Percentiles rank a stretch among this genome's conserved stretches.
Evolutionary conservation across 1,140 invertebrate genomes (phyloP).

Genomic region (Reticulitermes speratus): DNA sequence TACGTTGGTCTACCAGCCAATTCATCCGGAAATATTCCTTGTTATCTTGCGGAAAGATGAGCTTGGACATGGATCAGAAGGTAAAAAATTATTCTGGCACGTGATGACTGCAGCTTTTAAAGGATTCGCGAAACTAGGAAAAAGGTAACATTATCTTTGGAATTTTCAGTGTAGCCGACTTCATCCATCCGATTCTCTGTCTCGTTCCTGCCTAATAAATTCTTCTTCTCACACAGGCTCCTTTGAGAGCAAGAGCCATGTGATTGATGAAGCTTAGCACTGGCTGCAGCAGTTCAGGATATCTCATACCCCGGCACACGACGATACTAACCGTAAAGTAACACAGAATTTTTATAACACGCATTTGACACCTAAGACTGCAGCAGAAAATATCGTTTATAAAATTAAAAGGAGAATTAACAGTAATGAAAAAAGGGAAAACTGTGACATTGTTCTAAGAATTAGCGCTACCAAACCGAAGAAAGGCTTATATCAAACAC

Average conservation of each 20-base stretch:
- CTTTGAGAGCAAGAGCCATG: conserved; percentile 8
- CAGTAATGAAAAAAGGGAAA: no score
- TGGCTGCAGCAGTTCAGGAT: neutral
- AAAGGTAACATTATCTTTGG: conserved; percentile 6
- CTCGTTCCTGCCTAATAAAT: conserved; percentile 15
- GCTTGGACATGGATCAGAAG: no score
- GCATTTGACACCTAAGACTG: no score
- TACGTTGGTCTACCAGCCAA: no score
- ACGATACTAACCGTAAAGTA: neutral
- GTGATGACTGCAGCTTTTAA: neutral
- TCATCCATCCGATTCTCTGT: neutral
- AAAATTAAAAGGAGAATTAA: no score
- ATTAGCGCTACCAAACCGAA: no score
- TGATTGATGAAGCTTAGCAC: conserved; percentile 5
- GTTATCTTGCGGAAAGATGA: no score
- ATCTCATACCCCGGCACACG: neutral
- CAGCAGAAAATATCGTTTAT: no score
- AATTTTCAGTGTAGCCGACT: neutral
- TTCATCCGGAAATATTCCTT: no score
- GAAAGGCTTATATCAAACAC: no score
- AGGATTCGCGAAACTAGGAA: neutral
- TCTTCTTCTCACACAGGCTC: neutral
- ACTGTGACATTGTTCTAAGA: no score
- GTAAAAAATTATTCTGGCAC: neutral
- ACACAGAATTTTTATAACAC: neutral